These are phyloP conservation scores for Probosciger aterrimus DNA, from an alignment of 2,113 vertebrate genomes.

Conservation along the genomic window DNA sequence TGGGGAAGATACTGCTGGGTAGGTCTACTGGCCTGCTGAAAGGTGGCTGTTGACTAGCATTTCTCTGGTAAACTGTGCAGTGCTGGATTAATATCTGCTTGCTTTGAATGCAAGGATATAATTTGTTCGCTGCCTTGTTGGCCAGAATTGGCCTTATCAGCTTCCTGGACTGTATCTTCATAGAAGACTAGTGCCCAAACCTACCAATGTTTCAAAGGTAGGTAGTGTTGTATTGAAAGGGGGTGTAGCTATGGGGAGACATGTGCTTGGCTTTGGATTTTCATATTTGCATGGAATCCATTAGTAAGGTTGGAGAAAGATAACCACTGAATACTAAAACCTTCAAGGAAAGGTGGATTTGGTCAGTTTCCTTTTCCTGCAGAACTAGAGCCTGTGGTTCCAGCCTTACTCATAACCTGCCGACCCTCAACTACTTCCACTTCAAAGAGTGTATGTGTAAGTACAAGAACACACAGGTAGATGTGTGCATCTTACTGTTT, in stretches of 20 bases:
- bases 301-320: not conserved
- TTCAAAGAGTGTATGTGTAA: not conserved
- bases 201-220: not conserved
- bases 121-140: not conserved
- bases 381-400: not conserved
- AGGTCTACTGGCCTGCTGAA: not conserved
- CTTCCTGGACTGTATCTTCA: not conserved
- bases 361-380: not conserved
- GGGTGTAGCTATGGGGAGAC: not conserved
- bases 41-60: fast-evolving
- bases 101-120: not conserved
- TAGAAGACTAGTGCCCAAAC: not conserved
- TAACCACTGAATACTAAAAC: not conserved
- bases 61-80: not conserved
- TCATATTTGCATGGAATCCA: not conserved
- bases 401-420: not conserved
- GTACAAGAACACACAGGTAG: not conserved
- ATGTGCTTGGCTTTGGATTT: not conserved
- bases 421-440: not conserved
- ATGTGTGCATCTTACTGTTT: not conserved
- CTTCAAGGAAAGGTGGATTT: not conserved
- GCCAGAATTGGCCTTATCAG: not conserved
- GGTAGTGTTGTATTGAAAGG: not conserved
- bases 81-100: not conserved
- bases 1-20: not conserved